A percentile compares a stretch with the other conserved stretches of the same genome.
Conservation (phyloP, 2,888 invertebrate species). For the Ganaspis brasiliensis region DNA sequence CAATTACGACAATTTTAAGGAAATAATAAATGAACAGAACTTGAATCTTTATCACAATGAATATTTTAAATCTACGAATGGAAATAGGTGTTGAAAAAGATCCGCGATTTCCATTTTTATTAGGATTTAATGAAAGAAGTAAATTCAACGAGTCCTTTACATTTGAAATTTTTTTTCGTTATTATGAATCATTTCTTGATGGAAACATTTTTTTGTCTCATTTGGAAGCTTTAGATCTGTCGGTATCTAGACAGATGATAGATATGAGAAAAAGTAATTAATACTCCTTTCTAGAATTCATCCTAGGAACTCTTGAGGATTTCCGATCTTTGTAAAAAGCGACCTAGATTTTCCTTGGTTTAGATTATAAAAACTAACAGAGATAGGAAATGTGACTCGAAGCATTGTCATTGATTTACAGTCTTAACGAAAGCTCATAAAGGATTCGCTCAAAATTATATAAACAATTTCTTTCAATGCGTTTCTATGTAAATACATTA, state of each 20-base stretch:
- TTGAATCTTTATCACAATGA: slow-evolving; percentile 3
- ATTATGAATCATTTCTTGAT: background rate
- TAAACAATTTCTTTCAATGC: background rate
- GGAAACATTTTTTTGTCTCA: background rate
- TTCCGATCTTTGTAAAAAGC: background rate
- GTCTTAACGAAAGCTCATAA: background rate
- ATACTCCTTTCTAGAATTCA: background rate
- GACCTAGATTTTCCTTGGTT: background rate
- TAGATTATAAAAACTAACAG: background rate
- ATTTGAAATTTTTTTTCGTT: background rate
- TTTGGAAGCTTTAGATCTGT: background rate
- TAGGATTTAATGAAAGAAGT: background rate
- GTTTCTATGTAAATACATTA: too few species aligned
- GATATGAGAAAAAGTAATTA: background rate
- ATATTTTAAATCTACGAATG: slow-evolving; percentile 13
- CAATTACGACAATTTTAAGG: too few species aligned
- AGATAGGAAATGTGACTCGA: background rate
- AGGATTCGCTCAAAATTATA: background rate
- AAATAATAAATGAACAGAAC: background rate
- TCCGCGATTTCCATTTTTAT: slow-evolving; percentile 13
- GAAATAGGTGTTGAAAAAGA: background rate
- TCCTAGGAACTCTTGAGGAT: background rate
- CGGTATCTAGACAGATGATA: background rate
- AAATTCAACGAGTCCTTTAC: slow-evolving; percentile 4
- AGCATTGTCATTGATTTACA: background rate